Evolutionary conservation across 2,113 vertebrate species (phyloP).

Genomic region (Melospiza georgiana): DNA sequence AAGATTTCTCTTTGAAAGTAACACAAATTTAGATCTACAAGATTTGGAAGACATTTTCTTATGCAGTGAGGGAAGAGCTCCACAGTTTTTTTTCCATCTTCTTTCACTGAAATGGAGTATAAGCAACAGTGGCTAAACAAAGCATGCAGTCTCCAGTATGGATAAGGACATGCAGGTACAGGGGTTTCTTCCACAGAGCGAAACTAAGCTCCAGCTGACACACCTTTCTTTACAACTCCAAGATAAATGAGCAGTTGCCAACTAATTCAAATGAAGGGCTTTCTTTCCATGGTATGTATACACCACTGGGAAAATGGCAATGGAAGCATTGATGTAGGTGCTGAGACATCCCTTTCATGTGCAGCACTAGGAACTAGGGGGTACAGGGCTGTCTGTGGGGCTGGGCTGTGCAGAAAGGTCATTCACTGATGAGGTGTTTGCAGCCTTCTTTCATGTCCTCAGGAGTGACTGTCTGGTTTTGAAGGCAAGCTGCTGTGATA

Average conservation of each 20-base stretch:
- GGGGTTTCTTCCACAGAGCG: neutral
- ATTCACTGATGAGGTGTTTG: constrained; percentile 1
- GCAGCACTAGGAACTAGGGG: neutral
- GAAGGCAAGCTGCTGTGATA: neutral
- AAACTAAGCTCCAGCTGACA: neutral
- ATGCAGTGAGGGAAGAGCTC: neutral
- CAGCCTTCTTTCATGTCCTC: neutral
- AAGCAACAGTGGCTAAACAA: neutral
- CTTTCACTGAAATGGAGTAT: constrained; percentile 34
- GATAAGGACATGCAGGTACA: neutral
- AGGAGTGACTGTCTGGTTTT: neutral
- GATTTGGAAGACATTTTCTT: constrained; percentile 23
- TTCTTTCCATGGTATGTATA: neutral
- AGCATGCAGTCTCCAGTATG: neutral
- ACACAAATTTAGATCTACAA: neutral
- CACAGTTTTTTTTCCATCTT: neutral
- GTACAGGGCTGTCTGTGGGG: neutral
- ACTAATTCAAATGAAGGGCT: neutral
- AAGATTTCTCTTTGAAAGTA: constrained; percentile 36
- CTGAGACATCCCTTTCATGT: accelerated
- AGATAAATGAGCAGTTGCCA: neutral
- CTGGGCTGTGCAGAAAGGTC: neutral
- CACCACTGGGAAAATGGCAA: neutral
- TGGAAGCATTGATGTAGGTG: neutral
- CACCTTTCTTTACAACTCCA: neutral